Evolutionary conservation across 2,888 invertebrate genomes (phyloP).

Genomic region (Drosophila paucipuncta): DNA sequence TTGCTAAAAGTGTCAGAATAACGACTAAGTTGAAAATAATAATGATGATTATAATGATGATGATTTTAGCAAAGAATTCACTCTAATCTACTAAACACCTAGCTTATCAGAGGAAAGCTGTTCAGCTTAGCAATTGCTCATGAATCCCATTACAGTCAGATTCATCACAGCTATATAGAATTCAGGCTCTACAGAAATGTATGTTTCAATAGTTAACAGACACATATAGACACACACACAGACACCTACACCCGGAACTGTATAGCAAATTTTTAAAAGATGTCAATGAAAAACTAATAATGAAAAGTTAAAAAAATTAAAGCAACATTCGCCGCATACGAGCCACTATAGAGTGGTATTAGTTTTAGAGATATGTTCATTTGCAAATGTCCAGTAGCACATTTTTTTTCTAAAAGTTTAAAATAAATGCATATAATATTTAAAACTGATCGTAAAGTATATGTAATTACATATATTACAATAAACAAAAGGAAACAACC

Average conservation of each 20-base stretch:
- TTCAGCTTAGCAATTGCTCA: neutral
- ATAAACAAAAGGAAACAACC: conserved; percentile 17
- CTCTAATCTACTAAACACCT: conserved; percentile 2
- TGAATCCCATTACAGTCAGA: conserved; percentile 8
- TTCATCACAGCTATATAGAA: conserved; percentile 1
- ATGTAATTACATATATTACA: too few relatives aligned
- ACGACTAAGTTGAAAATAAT: conserved; percentile 4
- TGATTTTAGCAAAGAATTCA: neutral
- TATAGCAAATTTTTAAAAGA: conserved; percentile 17
- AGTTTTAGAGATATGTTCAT: conserved; percentile 46
- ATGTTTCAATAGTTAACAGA: conserved; percentile 4
- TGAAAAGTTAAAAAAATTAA: conserved; percentile 1
- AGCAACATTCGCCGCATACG: conserved; percentile 25
- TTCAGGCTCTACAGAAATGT: conserved; percentile 1
- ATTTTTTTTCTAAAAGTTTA: conserved; percentile 41
- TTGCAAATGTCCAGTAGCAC: conserved; percentile 54
- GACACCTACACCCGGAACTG: neutral
- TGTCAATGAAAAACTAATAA: conserved; percentile 17
- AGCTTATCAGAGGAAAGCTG: neutral
- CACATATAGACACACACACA: conserved; percentile 3
- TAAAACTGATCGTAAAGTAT: conserved; percentile 44
- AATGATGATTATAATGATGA: neutral
- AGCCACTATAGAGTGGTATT: conserved; percentile 34
- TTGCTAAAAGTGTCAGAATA: conserved; percentile 32
- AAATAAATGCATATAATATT: conserved; percentile 35